Evolutionary conservation across 2,888 invertebrate genomes (phyloP), one percentile per base, ranked within the genome.

Genomic region (Zygaena filipendulae): DNA sequence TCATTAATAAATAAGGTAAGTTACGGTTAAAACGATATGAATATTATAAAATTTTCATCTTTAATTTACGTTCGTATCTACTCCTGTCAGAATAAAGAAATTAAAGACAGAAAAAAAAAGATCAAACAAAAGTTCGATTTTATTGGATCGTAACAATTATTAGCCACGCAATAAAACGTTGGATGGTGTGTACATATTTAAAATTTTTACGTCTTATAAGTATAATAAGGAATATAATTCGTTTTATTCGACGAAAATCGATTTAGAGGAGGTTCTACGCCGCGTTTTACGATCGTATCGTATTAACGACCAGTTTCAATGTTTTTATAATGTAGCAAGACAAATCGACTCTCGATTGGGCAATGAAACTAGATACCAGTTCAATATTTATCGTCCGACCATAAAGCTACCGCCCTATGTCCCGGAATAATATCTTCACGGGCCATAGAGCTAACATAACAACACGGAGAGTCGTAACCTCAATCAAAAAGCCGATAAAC

Each of bases 401-500:
- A 64, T 74, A 67, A 74, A 71, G 75, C 77, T 75, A 77, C 77
- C 77, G 77, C 70, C 69, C 38, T 42, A 46, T 45, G 42, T 38
- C 42, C 43, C 43, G 35, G 38, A 40, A 45, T 56, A 55, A 59
- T 53, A 42, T 60, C 52, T 60, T 58, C 57, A 57, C 57, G 55
- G 50, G 32, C 51, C 48, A 45, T 60, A 52, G 49, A 49, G 40
- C 48, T 40, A 41, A 45, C 39, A 36, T 38, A 37, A 40, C 40
- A 43, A 39, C 45, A 32, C 32, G 23, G 33, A 45, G 43, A 63
- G 64, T 66, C 70, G 58, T 79, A 72, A 77, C 72, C 77, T 77
- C 75, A 72, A 79, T 77, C 77, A 77, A 68, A 79, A 72, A 45
- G 63, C 59, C 70, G 59, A 77, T 77, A 77, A 71, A 77, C 55